Conservation (phyloP, 2,113 vertebrate genomes). For the Aptenodytes forsteri region DNA sequence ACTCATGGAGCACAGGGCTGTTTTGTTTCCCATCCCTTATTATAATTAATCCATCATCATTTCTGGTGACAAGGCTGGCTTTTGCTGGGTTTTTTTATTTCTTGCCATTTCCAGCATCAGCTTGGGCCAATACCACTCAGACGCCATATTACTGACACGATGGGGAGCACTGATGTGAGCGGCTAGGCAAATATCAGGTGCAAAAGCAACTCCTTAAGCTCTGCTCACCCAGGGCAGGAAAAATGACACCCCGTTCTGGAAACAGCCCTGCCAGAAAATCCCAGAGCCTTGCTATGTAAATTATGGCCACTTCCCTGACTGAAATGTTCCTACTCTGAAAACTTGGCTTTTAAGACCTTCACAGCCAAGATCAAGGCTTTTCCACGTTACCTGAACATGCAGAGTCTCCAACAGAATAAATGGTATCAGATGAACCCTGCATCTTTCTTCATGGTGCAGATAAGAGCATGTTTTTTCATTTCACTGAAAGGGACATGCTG, state of each 20-base stretch:
- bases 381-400: neutral
- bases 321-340: neutral
- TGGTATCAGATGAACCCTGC: neutral
- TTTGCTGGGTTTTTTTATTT: neutral
- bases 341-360: neutral
- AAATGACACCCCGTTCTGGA: neutral
- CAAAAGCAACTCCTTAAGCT: neutral
- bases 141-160: neutral
- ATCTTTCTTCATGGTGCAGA: neutral
- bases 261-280: neutral
- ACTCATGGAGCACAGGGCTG: neutral
- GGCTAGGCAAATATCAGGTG: neutral
- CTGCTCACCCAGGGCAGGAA: neutral
- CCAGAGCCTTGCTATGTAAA: neutral
- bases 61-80: neutral
- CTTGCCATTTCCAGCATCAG: neutral
- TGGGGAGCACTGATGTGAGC: neutral
- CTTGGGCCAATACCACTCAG: neutral
- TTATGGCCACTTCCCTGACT: neutral
- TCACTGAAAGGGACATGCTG: neutral
- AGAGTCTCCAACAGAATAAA: neutral
- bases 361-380: neutral
- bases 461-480: neutral
- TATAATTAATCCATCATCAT: neutral
- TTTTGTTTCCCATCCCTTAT: neutral